Evolutionary conservation across 37 sponge, comb jelly and placozoan genomes (phyloP), one percentile per base, ranked within the genome.

Genomic region (Bolinopsis microptera): DNA sequence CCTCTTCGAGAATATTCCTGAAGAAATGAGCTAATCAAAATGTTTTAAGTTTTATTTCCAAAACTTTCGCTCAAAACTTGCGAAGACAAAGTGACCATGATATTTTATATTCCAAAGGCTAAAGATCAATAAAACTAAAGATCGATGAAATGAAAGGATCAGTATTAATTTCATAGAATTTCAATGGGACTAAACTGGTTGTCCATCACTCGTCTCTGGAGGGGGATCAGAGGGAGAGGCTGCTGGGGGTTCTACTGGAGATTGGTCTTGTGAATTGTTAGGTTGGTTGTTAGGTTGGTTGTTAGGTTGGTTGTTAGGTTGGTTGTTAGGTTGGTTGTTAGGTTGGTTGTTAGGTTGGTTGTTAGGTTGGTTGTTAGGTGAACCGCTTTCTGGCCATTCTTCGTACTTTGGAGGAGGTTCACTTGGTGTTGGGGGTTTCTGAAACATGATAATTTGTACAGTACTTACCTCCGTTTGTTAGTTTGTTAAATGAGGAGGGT

Each of bases 321-420:
- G 61, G 61, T 18, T 18, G 13, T 48, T 13, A 18, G 13, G 9
- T 13, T 18, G 61, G 13, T 13, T 5, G 9, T 18, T 5, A 13
- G 61, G 9, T 48, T 18, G 61, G 61, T 5, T 5, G 61, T 5
- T 13, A 5, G 13, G n/a, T n/a, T n/a, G n/a, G n/a, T n/a, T n/a
- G n/a, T n/a, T n/a, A n/a, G n/a, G n/a, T n/a, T n/a, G n/a, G n/a
- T n/a, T n/a, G n/a, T n/a, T n/a, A n/a, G n/a, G n/a, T n/a, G 61
- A 5, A 18, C 61, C 61, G 13, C 61, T 48, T 18, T 13, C 61
- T 13, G 13, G 5, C 5, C 61, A 18, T 1, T 77, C 80, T 32
- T 86, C 90, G 90, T 86, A 86, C 90, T 86, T 39, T 5, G 90
- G 90, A 2, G 90, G 90, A 16, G 90, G 90, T 39, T 86, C 90